Conservation (phyloP, 1,140 invertebrate species). For the Caerostris darwini region DNA sequence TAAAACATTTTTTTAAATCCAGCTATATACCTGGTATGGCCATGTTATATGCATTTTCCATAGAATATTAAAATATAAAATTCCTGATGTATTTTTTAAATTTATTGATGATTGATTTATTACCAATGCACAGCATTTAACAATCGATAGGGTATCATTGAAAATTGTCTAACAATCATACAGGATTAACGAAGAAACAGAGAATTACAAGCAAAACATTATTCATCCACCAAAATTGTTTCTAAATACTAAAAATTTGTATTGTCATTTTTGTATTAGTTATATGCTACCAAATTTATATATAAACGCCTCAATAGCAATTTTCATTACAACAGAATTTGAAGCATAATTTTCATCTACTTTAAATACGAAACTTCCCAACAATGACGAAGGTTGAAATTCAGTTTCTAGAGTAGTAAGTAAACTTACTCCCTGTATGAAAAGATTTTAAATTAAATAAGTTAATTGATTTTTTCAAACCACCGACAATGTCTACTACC, state of each 20-base stretch:
- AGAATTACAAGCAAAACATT: too few relatives aligned
- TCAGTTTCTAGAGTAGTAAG: not conserved
- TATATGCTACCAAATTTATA: not conserved
- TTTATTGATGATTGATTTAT: too few relatives aligned
- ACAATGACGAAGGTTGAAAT: not conserved
- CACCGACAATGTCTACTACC: not conserved
- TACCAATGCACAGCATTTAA: too few relatives aligned
- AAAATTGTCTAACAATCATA: too few relatives aligned
- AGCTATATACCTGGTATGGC: too few relatives aligned
- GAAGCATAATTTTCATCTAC: not conserved
- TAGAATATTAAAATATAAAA: too few relatives aligned
- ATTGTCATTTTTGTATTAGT: not conserved
- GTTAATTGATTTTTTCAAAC: not conserved
- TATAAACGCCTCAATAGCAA: not conserved
- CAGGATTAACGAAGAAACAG: too few relatives aligned
- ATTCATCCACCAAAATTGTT: too few relatives aligned
- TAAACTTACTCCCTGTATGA: not conserved
- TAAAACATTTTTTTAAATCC: too few relatives aligned
- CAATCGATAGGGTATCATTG: too few relatives aligned
- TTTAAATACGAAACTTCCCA: not conserved
- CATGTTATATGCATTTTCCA: too few relatives aligned
- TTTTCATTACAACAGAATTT: not conserved
- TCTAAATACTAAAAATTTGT: not conserved
- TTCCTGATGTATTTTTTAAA: too few relatives aligned
- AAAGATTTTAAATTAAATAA: slow-evolving; percentile 1